Conservation (phyloP, 1,140 invertebrate species). For the Lepidurus apus region DNA sequence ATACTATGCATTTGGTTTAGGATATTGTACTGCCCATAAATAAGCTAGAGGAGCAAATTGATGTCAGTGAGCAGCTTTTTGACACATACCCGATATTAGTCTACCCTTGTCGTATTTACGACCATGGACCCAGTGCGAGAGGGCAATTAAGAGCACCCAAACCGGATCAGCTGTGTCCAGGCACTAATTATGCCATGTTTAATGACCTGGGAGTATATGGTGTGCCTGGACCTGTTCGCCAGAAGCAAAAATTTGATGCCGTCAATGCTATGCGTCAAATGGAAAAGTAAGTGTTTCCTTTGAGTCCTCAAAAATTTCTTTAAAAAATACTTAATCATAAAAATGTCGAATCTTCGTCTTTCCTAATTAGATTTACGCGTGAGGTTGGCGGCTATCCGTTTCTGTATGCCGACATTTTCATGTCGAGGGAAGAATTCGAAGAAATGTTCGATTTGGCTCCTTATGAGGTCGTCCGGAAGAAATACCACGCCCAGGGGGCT, state of each 20-base stretch:
- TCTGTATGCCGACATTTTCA: slow-evolving; percentile 60
- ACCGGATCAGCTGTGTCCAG: slow-evolving; percentile 48
- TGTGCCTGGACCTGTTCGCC: slow-evolving; percentile 51
- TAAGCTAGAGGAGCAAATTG: slow-evolving; percentile 51
- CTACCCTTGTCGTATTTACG: slow-evolving; percentile 54
- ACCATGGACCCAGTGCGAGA: slow-evolving; percentile 46
- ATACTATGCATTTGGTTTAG: slow-evolving; percentile 49
- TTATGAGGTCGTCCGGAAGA: slow-evolving; percentile 49
- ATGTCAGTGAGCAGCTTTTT: slow-evolving; percentile 49
- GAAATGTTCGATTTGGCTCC: slow-evolving; percentile 53
- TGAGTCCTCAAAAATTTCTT: not conserved
- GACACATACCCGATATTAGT: slow-evolving; percentile 52
- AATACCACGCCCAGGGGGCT: slow-evolving; percentile 49
- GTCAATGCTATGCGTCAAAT: slow-evolving; percentile 51
- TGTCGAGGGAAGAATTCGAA: slow-evolving; percentile 55
- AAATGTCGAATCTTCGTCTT: slow-evolving; percentile 31
- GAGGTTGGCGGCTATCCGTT: slow-evolving; percentile 54
- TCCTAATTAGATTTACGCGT: slow-evolving; percentile 46
- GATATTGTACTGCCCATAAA: slow-evolving; percentile 54
- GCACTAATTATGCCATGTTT: slow-evolving; percentile 50
- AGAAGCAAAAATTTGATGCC: slow-evolving; percentile 50
- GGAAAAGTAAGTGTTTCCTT: slow-evolving; percentile 46
- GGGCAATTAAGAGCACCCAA: slow-evolving; percentile 48
- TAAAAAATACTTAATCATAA: slow-evolving; percentile 22
- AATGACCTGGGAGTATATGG: slow-evolving; percentile 55